phyloP scores from a whole-genome alignment of 2,113 vertebrate genomes.

The Sinocyclocheilus maitianheensis region DNA sequence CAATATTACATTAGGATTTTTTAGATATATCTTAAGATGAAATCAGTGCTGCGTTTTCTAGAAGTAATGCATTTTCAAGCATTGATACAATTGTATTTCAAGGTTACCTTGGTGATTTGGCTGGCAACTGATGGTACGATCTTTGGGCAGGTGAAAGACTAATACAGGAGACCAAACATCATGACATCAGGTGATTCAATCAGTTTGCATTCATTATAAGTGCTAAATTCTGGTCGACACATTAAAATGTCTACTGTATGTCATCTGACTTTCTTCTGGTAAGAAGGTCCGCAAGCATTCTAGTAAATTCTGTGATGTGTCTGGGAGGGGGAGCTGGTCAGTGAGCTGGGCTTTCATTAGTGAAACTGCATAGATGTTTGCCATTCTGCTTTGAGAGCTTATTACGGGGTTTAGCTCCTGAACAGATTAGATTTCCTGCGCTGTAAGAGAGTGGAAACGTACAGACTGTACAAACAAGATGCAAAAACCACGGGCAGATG shows the following conservation, averaged over 20 bases:
- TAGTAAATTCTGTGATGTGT: conserved; percentile 14
- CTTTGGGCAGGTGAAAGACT: background rate
- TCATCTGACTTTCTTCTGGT: background rate
- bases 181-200: background rate
- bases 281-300: conserved; percentile 16
- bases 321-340: background rate
- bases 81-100: background rate
- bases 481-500: conserved; percentile 29
- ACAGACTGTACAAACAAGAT: conserved; percentile 33
- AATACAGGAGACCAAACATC: background rate
- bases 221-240: background rate
- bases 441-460: conserved; percentile 27
- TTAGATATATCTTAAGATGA: background rate
- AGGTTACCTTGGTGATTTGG: background rate
- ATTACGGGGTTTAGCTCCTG: conserved; percentile 27
- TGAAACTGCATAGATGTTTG: conserved; percentile 15
- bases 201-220: background rate
- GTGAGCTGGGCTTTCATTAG: conserved; percentile 44
- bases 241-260: background rate
- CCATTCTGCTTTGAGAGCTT: conserved; percentile 25
- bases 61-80: background rate
- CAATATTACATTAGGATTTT: background rate
- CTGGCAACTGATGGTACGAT: background rate
- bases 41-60: background rate
- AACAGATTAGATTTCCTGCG: conserved; percentile 26